A percentile compares a stretch with the other conserved stretches of the same genome.
These are phyloP conservation scores for Zophobas atratus DNA, from an alignment of 1,140 invertebrate genomes.

Conservation along the genomic window DNA sequence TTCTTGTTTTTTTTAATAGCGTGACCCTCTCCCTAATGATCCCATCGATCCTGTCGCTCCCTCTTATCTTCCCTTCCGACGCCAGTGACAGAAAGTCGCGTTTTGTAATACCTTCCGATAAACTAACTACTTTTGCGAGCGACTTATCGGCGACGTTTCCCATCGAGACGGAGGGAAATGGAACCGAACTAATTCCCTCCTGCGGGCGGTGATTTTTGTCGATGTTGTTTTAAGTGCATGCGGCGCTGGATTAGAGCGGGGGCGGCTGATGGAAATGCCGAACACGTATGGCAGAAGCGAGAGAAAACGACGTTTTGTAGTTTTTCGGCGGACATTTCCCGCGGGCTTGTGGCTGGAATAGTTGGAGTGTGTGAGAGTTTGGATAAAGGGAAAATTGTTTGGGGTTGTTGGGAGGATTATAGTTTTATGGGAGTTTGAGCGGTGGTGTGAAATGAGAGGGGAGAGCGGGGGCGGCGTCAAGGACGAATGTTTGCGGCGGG, in stretches of 20 bases:
- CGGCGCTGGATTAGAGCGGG: background rate
- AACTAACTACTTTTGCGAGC: constrained; percentile 11
- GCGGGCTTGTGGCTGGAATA: background rate
- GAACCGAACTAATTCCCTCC: background rate
- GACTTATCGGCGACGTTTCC: constrained; percentile 18
- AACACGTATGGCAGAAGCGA: background rate
- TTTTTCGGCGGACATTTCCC: background rate
- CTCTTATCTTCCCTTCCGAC: constrained; percentile 17
- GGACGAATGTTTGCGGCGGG: too few relatives aligned
- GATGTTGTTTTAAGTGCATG: constrained; percentile 27
- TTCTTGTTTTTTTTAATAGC: too few relatives aligned
- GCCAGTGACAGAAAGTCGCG: constrained; percentile 3
- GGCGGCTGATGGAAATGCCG: background rate
- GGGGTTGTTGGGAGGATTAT: too few relatives aligned
- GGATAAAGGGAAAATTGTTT: too few relatives aligned
- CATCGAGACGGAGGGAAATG: background rate
- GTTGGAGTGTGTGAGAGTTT: background rate
- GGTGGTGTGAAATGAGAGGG: too few relatives aligned
- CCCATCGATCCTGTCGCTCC: background rate
- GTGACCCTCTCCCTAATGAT: background rate
- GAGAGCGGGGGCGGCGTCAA: too few relatives aligned
- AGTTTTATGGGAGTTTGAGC: too few relatives aligned
- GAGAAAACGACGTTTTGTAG: background rate
- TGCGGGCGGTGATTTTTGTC: constrained; percentile 23
- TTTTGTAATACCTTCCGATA: constrained; percentile 26